Evolutionary conservation across 1,140 invertebrate genomes (phyloP).

Genomic region (Musca domestica): DNA sequence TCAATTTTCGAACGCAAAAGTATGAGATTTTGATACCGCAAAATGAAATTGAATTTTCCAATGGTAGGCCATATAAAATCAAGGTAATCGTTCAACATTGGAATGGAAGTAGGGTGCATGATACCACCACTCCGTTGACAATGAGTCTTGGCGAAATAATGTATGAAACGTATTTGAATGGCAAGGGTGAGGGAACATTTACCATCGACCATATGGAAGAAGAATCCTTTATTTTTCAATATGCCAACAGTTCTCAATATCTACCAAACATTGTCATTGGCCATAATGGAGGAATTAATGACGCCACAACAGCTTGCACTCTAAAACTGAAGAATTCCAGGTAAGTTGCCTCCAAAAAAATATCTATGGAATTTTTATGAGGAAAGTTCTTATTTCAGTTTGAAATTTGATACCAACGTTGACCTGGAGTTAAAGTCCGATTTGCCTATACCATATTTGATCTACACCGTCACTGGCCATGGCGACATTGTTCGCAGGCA

Average conservation of each 20-base stretch:
- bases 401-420: slow-evolving; percentile 70
- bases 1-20: slow-evolving; percentile 77
- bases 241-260: slow-evolving; percentile 12
- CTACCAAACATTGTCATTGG: neutral
- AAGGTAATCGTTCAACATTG: slow-evolving; percentile 57
- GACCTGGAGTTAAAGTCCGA: slow-evolving; percentile 78
- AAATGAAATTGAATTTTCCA: slow-evolving; percentile 82
- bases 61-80: slow-evolving; percentile 77
- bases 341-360: neutral
- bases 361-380: too few relatives aligned
- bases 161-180: slow-evolving; percentile 49
- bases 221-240: slow-evolving; percentile 22
- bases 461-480: slow-evolving; percentile 79
- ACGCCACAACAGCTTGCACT: neutral
- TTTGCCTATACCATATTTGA: slow-evolving; percentile 69
- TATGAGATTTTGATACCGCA: slow-evolving; percentile 80
- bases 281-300: neutral
- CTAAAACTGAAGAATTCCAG: neutral
- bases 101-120: slow-evolving; percentile 68
- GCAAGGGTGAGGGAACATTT: slow-evolving; percentile 68
- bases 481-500: slow-evolving; percentile 76
- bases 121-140: slow-evolving; percentile 47
- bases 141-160: neutral
- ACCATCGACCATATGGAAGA: slow-evolving; percentile 56
- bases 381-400: slow-evolving; percentile 47